Base-by-base conservation (phyloP, 1,140 invertebrate genomes). In the silkworm (Bombyx mori) region DNA sequence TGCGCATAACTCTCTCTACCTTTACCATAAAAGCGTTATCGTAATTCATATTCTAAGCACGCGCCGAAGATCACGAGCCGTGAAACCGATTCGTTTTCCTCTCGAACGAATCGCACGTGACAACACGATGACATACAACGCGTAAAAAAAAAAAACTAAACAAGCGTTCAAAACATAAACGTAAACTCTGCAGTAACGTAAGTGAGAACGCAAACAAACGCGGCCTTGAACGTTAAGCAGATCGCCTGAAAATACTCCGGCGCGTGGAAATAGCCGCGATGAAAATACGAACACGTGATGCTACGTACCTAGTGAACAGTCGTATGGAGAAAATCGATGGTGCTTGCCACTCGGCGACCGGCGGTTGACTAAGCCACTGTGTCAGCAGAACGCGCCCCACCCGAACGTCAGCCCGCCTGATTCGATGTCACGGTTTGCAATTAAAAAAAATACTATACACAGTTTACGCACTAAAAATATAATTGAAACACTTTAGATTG, bases 161-260 rank as follows among this genome's bases (percentile, higher is more conserved):
- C 68, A 68, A 75, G 67, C 73, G 68, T 57, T 70, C 61, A 69
- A 65, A 77, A 73, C 68, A 73, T 60, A 53, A 72, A 68, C 69
- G 75, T 73, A 66, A 71, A 75, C 61, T 56, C 44, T 61, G 49
- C 47, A 51, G 43, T 54, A 76, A 68, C 72, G 73, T 75, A 73
- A 73, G 69, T 63, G 65, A 65, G 52, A 73, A 77, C 68, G 75
- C 78, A 82, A 86, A 83, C 82, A 83, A 68, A 68, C 58, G 68
- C 82, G 82, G 76, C 82, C 82, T 86, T 86, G 82, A 86, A 83
- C 80, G 79, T 62, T 81, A 77, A 78, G 73, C 76, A 79, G 79
- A 80, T 81, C 74, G 72, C 71, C 75, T 76, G 77, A 77, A 79
- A 85, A 85, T 81, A 82, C 75, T 66, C 73, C 73, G 65, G 66